phyloP scores from a whole-genome alignment of 2,113 vertebrate species.

The Promerops cafer region DNA sequence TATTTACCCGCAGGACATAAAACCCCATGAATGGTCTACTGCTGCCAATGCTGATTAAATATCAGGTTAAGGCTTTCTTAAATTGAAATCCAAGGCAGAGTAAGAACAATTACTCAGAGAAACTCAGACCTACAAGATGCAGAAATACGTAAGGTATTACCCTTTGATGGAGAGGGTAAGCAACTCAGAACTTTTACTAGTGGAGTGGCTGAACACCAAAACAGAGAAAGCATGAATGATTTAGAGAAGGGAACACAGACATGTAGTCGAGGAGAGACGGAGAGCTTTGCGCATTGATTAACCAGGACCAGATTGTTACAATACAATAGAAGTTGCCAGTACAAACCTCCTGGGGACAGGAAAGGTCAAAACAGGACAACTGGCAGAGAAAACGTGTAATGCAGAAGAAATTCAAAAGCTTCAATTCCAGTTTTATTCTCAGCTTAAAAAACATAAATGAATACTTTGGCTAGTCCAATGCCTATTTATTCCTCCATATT shows the following conservation, averaged over 20 bases:
- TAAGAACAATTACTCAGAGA: not conserved
- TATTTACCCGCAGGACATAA: not conserved
- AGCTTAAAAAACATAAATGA: not conserved
- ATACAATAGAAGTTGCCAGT: not conserved
- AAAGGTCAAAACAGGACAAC: not conserved
- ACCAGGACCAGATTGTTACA: not conserved
- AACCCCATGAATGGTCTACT: not conserved
- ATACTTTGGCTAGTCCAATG: not conserved
- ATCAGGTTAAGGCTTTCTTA: not conserved
- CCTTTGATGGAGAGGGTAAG: not conserved
- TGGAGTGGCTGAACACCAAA: not conserved
- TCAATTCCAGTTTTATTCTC: not conserved
- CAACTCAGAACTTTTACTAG: not conserved
- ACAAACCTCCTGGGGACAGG: not conserved
- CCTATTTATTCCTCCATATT: not conserved
- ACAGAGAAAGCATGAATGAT: not conserved
- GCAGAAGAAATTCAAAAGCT: not conserved
- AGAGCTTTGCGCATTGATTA: not conserved
- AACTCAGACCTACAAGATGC: not conserved
- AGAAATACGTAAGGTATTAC: not conserved
- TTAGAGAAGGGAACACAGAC: not conserved
- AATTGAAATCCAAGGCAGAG: not conserved
- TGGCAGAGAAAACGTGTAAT: not conserved
- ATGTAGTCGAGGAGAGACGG: fast-evolving
- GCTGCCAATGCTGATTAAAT: not conserved